Percentiles rank a stretch among this genome's conserved stretches.
phyloP scores from a whole-genome alignment of 1,140 invertebrate species.

The Saccostrea cuccullata region DNA sequence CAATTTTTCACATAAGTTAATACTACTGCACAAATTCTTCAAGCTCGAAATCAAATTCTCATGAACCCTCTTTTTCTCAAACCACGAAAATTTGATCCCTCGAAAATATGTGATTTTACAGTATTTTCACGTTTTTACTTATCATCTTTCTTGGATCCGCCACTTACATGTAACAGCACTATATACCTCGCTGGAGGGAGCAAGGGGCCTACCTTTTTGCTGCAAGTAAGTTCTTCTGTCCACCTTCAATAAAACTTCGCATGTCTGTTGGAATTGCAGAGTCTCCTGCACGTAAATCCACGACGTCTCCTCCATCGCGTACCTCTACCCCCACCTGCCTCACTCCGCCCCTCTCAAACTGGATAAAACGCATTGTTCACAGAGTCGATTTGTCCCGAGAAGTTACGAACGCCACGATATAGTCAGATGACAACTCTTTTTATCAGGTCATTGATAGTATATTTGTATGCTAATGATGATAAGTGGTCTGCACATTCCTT shows the following conservation, averaged over 20 bases:
- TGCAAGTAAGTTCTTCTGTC: constrained; percentile 55
- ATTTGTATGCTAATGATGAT: neutral
- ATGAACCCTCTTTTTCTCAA: too few relatives aligned
- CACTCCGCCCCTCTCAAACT: constrained; percentile 64
- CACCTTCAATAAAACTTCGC: constrained; percentile 69
- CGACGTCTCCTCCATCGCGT: constrained; percentile 66
- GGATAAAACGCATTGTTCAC: constrained; percentile 69
- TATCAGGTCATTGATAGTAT: neutral
- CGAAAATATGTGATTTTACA: too few relatives aligned
- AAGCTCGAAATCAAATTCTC: too few relatives aligned
- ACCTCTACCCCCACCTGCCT: constrained; percentile 66
- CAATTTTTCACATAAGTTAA: too few relatives aligned
- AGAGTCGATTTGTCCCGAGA: neutral
- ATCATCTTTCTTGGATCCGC: too few relatives aligned
- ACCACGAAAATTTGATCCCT: too few relatives aligned
- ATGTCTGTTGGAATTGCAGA: constrained; percentile 65
- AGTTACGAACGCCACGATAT: neutral
- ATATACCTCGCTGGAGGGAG: too few relatives aligned
- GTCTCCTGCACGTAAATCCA: constrained; percentile 67
- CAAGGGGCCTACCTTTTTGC: constrained; percentile 67
- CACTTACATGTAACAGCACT: too few relatives aligned
- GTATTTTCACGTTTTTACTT: too few relatives aligned
- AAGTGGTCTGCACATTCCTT: neutral
- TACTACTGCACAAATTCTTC: too few relatives aligned
- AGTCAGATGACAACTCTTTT: neutral